Evolutionary conservation across 2,113 vertebrate species (phyloP), one percentile per base, ranked within the genome.

Genomic region (Microcebus tavaratra): DNA sequence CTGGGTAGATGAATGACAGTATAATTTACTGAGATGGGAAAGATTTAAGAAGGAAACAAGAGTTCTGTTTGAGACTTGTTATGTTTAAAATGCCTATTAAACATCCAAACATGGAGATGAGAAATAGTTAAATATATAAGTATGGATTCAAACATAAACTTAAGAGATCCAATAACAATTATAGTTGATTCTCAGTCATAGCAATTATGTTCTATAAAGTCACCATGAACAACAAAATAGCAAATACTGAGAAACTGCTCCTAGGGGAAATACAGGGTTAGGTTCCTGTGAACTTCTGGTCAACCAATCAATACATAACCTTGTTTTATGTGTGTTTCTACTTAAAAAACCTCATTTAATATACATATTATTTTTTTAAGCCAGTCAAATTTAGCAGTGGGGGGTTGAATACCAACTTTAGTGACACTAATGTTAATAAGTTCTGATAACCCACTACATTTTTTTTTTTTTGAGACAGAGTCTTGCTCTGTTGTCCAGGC

Each of bases 71-170:
- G 50, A 55, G 61, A 76, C 50, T 92, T 42, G 31, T 61, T 76
- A 92, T 83, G 50, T 94, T 96, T 85, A 93, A 94, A 80, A 81
- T 85, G 31, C 31, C 70, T 83, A 48, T 93, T 84, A 85, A 88
- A 76, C 36, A 92, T 53, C 17, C 25, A 82, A 83, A 75, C 7
- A 61, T 65, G 55, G 39, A 50, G 21, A 55, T 59, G 39, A 94
- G 89, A 92, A 81, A 15, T 55, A 78, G 4, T 48, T 85, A 55
- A 70, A 61, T 42, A 61, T 65, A 63, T 89, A 36, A 93, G n/a
- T 75, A 72, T 55, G 78, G 18, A 39, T 67, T 87, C 68, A 90
- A 27, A 90, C 42, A 57, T 55, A 25, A 70, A 76, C 11, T 89
- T 91, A 80, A 90, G 68, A 80, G 45, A 75, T 31, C 14, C 36